Evolutionary conservation across 2,797 vertebrate genomes (phyloP).

Genomic region (Thunnus albacares): DNA sequence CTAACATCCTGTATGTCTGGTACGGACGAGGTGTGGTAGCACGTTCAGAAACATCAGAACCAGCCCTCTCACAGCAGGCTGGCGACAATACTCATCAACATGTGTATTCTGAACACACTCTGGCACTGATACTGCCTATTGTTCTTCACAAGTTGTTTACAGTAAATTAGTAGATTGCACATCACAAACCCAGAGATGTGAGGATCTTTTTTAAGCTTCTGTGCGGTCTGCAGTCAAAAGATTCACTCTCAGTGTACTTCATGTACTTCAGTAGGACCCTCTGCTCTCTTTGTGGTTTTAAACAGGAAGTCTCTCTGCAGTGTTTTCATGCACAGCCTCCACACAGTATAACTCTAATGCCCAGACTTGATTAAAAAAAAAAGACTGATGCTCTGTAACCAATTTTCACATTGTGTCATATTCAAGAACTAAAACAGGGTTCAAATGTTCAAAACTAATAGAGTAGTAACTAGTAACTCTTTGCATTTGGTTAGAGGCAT

Average conservation of each 20-base stretch:
- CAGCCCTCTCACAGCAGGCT: neutral
- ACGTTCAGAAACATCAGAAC: neutral
- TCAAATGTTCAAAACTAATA: neutral
- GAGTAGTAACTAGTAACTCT: neutral
- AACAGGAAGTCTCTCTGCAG: constrained; percentile 50
- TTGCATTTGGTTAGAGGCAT: neutral
- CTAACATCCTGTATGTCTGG: neutral
- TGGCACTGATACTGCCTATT: neutral
- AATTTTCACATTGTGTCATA: neutral
- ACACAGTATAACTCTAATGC: neutral
- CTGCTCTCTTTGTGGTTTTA: constrained; percentile 19
- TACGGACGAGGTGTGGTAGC: neutral
- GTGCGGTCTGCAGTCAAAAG: constrained; percentile 16
- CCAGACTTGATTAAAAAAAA: neutral
- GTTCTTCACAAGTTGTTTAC: neutral
- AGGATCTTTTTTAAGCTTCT: neutral
- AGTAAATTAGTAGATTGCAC: neutral
- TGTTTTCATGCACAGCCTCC: constrained; percentile 28
- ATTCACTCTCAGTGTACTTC: neutral
- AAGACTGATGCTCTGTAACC: neutral
- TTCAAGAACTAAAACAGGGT: neutral
- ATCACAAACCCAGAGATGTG: neutral
- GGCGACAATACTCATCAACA: no score
- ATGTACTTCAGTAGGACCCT: neutral
- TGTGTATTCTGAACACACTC: no score